Base-by-base conservation (phyloP, 2,888 invertebrate genomes). In the Metellina segmentata region DNA sequence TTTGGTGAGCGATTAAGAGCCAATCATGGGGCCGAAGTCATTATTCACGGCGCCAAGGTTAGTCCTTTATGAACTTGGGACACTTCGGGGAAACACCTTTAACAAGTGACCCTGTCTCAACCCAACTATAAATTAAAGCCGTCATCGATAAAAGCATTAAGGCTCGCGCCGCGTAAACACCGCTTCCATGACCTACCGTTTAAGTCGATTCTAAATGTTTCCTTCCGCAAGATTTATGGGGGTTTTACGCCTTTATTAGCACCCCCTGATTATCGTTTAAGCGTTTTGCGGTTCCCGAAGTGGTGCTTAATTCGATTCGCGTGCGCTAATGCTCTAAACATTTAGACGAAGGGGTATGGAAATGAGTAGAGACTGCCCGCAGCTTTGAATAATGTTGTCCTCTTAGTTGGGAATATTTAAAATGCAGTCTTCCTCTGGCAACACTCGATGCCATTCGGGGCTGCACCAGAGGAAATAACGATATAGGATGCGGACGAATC, bases 41-140 rank as follows among this genome's bases (percentile, higher is more conserved):
- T 91, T 91, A 91, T 88, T 91, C 91, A 91, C 88, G 48, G 69
- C 82, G 85, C 79, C 83, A 71, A 87, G 83, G 91, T 79, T 88
- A 78, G 74, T n/a, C 85, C 79, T 88, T 88, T 91, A 91, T 91
- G 85, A 91, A 89, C 87, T 91, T 20, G 70, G 74, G 69, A 77
- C 19, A n/a, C 49, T 20, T 74, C 71, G 81, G 48, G 81, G 61
- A 77, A 91, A 78, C 91, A 91, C 91, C 83, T 91, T 83, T 87
- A 81, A 88, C 87, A 78, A 91, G 82, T 89, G 91, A 91, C 85
- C 88, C 71, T 74, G 86, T 91, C 81, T 83, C 78, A 88, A 88
- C 91, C 88, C 85, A 85, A 89, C 91, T 91, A 91, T 91, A 91
- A 91, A 91, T 91, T 91, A 91, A 91, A 91, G 16, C 82, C 87